Evolutionary conservation across 2,113 vertebrate genomes (phyloP), one percentile per base, ranked within the genome.

Genomic region (Merops nubicus): DNA sequence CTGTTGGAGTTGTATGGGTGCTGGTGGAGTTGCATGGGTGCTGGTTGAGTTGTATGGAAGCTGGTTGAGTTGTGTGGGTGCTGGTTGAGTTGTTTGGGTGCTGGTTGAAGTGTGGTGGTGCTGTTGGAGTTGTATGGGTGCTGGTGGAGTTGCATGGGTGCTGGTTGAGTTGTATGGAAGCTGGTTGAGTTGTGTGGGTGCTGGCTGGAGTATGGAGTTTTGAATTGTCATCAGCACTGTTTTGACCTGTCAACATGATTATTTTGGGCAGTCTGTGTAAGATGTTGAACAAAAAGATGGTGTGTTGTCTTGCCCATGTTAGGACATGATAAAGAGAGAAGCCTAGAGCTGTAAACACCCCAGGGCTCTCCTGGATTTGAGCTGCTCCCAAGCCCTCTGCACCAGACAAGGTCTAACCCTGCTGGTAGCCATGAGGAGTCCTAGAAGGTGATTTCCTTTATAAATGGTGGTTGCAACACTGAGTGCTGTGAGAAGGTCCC

Each of bases 231-330:
- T 33, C 4, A 1, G 7, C 36, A 1, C 23, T 38, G 0, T 62
- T 82, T 83, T 67, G 40, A 63, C 29, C 18, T 64, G 4, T 29
- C 31, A 38, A 4, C 26, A 8, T 38, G 45, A 45, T 60, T 38
- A 42, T n/a, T n/a, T 53, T 11, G 23, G 22, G 18, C n/a, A 17
- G 1, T 31, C 56, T 50, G 0, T 12, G 31, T 23, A 54, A 12
- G 38, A 11, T 53, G 31, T 45, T 1, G 1, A 33, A 38, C 18
- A n/a, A 8, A 8, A 70, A 54, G 33, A 0, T 3, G 26, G 15
- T 19, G 4, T 12, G 4, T 23, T 47, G 9, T 18, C 38, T 33
- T 31, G 4, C 11, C 26, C 1, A 0, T 0, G 0, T 63, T 38
- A 25, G 42, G 69, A 16, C 0, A 0, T 0, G 1, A 8, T 31